Evolutionary conservation across 2,888 invertebrate species (phyloP).

Genomic region (Clepsis dumicolana): DNA sequence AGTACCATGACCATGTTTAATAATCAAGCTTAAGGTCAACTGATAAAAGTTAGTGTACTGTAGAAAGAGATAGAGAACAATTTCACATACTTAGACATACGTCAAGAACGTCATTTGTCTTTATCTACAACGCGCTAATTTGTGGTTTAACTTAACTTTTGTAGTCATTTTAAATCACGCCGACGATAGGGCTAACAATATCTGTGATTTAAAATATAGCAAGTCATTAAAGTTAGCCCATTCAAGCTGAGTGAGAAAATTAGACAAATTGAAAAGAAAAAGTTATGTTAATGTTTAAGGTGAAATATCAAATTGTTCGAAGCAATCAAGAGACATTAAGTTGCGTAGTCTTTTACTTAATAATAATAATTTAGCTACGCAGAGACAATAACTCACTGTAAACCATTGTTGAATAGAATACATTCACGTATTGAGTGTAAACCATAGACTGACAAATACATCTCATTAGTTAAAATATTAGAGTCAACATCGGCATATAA

Average conservation of each 20-base stretch:
- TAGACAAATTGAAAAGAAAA: neutral
- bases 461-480: constrained; percentile 31
- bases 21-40: neutral
- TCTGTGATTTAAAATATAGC: neutral
- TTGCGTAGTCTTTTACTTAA: constrained; percentile 1
- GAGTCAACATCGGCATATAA: constrained; percentile 54
- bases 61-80: neutral
- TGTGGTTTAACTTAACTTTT: neutral
- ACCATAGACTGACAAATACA: constrained; percentile 35
- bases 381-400: constrained; percentile 30
- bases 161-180: neutral
- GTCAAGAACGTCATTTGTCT: too few species aligned
- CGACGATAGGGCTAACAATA: neutral
- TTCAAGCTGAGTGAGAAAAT: neutral
- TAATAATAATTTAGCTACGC: constrained; percentile 24
- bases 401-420: constrained; percentile 5
- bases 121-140: neutral
- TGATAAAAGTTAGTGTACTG: neutral
- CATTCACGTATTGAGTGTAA: constrained; percentile 21
- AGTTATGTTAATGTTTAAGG: neutral
- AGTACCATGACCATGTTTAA: neutral
- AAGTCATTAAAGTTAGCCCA: neutral
- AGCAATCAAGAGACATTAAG: constrained; percentile 6
- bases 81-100: neutral
- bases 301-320: constrained; percentile 10